phyloP scores from a whole-genome alignment of 2,888 invertebrate species.

The Agrenia bidenticulata region DNA sequence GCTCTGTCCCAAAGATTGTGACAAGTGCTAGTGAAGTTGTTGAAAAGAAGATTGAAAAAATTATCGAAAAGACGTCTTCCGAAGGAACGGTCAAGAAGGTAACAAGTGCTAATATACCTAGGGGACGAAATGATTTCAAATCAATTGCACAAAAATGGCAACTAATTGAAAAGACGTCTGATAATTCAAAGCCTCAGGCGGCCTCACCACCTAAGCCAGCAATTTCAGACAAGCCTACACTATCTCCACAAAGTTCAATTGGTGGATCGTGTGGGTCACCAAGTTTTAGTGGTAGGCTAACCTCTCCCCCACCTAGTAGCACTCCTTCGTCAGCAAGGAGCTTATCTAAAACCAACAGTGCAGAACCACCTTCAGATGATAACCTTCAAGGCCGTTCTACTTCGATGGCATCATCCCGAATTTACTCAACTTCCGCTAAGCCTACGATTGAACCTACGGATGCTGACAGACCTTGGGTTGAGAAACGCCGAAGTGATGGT shows the following conservation, averaged over 20 bases:
- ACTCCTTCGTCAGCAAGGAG: background rate
- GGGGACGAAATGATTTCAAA: constrained; percentile 54
- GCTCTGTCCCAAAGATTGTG: constrained; percentile 40
- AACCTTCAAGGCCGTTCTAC: background rate
- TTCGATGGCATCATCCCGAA: constrained; percentile 1
- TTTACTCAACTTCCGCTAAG: constrained; percentile 25
- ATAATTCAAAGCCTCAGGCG: constrained; percentile 42
- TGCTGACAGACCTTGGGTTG: constrained; percentile 36
- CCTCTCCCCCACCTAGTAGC: constrained; percentile 15
- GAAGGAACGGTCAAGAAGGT: constrained; percentile 33
- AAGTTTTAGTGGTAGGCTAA: background rate
- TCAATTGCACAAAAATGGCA: constrained; percentile 57
- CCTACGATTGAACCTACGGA: constrained; percentile 27
- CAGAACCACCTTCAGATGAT: constrained; percentile 12
- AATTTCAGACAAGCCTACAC: constrained; percentile 32
- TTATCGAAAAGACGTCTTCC: constrained; percentile 42
- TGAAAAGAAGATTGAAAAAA: constrained; percentile 51
- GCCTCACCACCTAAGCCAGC: constrained; percentile 20
- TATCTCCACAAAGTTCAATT: constrained; percentile 37
- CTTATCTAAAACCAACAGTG: constrained; percentile 23
- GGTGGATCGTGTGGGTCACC: constrained; percentile 14
- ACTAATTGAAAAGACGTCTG: constrained; percentile 51
- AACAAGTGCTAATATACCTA: constrained; percentile 40
- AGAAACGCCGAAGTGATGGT: constrained; percentile 26
- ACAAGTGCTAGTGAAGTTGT: constrained; percentile 46